Percentiles rank a stretch among this genome's conserved stretches.
These are phyloP conservation scores for Trichomalopsis sarcophagae DNA, from an alignment of 1,140 invertebrate species.

Conservation along the genomic window DNA sequence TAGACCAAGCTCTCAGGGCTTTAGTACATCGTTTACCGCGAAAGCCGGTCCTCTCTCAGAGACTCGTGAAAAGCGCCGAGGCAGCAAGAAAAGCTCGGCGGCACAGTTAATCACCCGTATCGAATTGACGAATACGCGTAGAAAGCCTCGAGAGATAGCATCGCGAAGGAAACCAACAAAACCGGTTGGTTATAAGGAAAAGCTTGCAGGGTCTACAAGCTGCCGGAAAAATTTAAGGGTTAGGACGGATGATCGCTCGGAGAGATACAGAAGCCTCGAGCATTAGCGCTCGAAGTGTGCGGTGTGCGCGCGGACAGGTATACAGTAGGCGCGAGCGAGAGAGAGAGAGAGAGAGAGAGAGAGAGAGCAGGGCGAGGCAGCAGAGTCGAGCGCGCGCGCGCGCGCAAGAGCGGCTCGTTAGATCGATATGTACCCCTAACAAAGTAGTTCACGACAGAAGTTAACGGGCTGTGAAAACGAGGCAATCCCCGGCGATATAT, in stretches of 20 bases:
- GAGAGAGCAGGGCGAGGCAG: neutral
- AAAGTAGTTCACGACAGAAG: conserved; percentile 45
- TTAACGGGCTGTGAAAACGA: conserved; percentile 43
- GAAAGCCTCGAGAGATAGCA: too few relatives aligned
- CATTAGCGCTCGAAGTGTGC: neutral
- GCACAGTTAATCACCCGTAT: neutral
- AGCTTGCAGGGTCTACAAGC: neutral
- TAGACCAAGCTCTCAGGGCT: neutral
- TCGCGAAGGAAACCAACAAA: neutral
- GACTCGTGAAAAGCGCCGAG: neutral
- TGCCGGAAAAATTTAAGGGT: neutral
- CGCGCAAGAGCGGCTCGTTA: conserved; percentile 20
- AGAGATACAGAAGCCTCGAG: neutral
- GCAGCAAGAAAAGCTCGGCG: neutral
- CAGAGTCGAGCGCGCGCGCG: neutral
- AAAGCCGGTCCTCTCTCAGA: too few relatives aligned
- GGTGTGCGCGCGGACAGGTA: neutral
- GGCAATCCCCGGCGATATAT: conserved; percentile 23
- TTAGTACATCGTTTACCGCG: neutral
- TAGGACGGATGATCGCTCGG: neutral
- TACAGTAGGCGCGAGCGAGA: neutral
- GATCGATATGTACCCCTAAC: conserved; percentile 40
- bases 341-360: neutral
- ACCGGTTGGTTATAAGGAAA: neutral
- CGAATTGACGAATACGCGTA: neutral